These are phyloP conservation scores for Escarpia spicata DNA, from an alignment of 2,888 invertebrate species.

Conservation along the genomic window DNA sequence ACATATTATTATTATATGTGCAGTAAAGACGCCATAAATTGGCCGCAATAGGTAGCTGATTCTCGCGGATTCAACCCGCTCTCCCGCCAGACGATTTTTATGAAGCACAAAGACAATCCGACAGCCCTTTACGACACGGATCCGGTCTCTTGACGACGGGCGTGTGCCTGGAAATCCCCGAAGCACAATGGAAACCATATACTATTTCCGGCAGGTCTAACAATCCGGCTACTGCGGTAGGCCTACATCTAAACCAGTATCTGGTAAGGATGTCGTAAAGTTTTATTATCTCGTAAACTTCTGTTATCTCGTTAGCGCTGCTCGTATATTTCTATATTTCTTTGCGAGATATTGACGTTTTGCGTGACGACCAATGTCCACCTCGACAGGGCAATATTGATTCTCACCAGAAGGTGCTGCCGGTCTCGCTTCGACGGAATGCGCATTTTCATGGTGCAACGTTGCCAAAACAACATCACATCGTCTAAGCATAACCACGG, in stretches of 20 bases:
- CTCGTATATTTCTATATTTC: conserved; percentile 10
- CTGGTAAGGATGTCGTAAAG: background rate
- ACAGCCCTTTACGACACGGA: background rate
- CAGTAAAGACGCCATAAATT: background rate
- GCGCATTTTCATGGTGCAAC: background rate
- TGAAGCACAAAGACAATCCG: background rate
- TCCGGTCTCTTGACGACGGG: background rate
- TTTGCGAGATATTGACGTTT: background rate
- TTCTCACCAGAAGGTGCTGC: background rate
- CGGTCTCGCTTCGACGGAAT: background rate
- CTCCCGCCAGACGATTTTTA: background rate
- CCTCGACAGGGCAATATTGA: background rate
- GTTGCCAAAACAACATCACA: background rate
- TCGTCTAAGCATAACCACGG: too few relatives aligned
- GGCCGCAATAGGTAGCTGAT: background rate
- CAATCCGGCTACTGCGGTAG: too few relatives aligned
- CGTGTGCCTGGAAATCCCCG: background rate
- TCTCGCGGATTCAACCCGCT: too few relatives aligned
- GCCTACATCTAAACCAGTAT: background rate
- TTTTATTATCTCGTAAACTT: background rate
- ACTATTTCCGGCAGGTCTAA: background rate
- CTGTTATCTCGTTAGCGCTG: background rate
- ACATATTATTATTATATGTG: background rate
- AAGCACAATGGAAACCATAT: background rate
- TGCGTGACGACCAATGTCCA: conserved; percentile 13